Evolutionary conservation across 2,797 vertebrate species (phyloP), one percentile per base, ranked within the genome.

Genomic region (Notolabrus celidotus): DNA sequence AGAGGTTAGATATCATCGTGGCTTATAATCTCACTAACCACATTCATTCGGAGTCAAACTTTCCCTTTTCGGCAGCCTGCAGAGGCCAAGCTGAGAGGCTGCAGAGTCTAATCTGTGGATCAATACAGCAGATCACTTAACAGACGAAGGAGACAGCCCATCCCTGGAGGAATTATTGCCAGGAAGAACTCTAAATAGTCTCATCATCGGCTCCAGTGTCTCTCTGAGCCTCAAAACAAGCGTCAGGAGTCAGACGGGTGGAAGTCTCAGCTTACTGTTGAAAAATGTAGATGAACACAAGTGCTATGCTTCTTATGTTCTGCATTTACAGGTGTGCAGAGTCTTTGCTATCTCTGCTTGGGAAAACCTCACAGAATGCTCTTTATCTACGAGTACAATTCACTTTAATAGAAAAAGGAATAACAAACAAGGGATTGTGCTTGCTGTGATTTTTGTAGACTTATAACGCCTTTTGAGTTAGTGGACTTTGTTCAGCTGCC

Each of bases 111-210:
- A 81, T 86, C 77, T 86, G 46, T 17, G 54, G 87, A 92, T 94
- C 93, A 39, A 94, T 94, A 82, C 41, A 27, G 76, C 33, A 83
- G 83, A 91, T 94, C 93, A 90, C 84, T 92, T 93, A 91, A 83
- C 88, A 80, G 85, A 60, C 19, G 61, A 42, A 75, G 76, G 75
- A 78, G 83, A 83, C 88, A 74, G 80, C 50, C 5, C 41, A 34
- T 62, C 84, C 82, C 88, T 16, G 50, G 71, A 74, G 88, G 83
- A 79, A 67, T 83, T 65, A 77, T 62, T 93, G 80, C 89, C 92
- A 82, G 92, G 90, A 95, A 93, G 74, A 81, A 73, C 85, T 79
- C 70, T 61, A 85, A 88, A 89, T 88, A 89, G 76, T 88, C 81
- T 77, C 71, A 79, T 84, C 67, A 15, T 33, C 19, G 64, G 69